A percentile compares a stretch with the other conserved stretches of the same genome.
These are phyloP conservation scores for Rhinopomastus cyanomelas DNA, from an alignment of 2,113 vertebrate species.

Conservation along the genomic window DNA sequence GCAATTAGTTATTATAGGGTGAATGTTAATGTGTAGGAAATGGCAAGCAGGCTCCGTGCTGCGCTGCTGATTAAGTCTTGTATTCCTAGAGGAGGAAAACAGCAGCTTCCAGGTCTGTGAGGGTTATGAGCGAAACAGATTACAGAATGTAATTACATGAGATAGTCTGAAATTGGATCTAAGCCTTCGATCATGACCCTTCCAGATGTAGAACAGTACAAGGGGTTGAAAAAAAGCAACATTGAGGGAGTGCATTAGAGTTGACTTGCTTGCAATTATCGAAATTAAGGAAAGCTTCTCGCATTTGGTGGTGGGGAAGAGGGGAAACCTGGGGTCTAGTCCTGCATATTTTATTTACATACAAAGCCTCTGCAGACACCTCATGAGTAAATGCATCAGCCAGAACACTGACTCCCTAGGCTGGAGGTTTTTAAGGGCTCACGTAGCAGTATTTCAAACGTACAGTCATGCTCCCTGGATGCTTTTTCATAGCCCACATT, in stretches of 20 bases:
- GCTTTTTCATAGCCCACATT: not conserved
- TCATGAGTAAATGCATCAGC: not conserved
- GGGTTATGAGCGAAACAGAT: constrained; percentile 38
- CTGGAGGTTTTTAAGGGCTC: not conserved
- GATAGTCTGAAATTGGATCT: constrained; percentile 29
- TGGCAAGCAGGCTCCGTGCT: not conserved
- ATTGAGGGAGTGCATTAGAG: constrained; percentile 33
- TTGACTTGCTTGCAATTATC: not conserved
- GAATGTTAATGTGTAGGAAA: not conserved
- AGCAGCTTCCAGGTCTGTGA: constrained; percentile 13
- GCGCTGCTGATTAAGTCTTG: not conserved
- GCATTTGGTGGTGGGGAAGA: not conserved
- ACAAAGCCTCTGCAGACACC: not conserved
- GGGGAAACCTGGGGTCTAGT: not conserved
- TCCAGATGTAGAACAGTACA: constrained; percentile 21
- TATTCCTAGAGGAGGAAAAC: constrained; percentile 12
- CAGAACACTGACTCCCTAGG: not conserved
- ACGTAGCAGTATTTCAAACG: not conserved
- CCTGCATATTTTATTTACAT: not conserved
- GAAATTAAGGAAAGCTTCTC: constrained; percentile 14
- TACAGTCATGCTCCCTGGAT: not conserved
- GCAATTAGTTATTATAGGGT: not conserved
- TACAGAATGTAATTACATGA: constrained; percentile 5
- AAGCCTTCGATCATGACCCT: not conserved
- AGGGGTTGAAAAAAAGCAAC: not conserved